Conservation (phyloP, 2,888 invertebrate species). For the Synergus laeviventris region DNA sequence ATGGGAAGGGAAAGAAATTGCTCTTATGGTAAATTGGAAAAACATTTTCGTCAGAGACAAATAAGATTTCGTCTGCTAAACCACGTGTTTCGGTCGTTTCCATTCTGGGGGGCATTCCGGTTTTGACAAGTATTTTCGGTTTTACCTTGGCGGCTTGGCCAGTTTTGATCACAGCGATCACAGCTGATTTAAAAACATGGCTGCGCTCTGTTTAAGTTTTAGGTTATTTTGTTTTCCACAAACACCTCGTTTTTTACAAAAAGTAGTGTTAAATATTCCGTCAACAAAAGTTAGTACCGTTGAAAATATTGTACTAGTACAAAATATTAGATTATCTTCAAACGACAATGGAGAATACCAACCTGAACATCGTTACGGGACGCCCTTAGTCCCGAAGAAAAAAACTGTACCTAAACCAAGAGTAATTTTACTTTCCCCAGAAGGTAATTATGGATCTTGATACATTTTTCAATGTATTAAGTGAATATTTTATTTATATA, state of each 20-base stretch:
- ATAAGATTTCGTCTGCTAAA: neutral
- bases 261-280: neutral
- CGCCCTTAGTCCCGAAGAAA: neutral
- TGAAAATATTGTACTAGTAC: neutral
- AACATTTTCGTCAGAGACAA: too few relatives aligned
- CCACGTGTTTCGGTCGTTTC: too few relatives aligned
- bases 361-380: neutral
- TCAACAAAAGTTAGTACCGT: neutral
- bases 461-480: neutral
- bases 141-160: too few relatives aligned
- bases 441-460: neutral
- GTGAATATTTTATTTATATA: neutral
- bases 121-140: too few relatives aligned
- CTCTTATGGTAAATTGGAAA: too few relatives aligned
- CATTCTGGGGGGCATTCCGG: too few relatives aligned
- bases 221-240: neutral
- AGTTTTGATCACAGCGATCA: too few relatives aligned
- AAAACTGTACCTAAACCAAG: constrained; percentile 24
- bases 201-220: neutral
- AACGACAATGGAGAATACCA: neutral
- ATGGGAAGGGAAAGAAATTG: too few relatives aligned
- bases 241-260: neutral
- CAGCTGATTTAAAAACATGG: neutral
- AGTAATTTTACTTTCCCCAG: constrained; percentile 16
- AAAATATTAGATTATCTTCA: constrained; percentile 1